phyloP scores from a whole-genome alignment of 2,888 invertebrate genomes.

The Marronus borbonicus region DNA sequence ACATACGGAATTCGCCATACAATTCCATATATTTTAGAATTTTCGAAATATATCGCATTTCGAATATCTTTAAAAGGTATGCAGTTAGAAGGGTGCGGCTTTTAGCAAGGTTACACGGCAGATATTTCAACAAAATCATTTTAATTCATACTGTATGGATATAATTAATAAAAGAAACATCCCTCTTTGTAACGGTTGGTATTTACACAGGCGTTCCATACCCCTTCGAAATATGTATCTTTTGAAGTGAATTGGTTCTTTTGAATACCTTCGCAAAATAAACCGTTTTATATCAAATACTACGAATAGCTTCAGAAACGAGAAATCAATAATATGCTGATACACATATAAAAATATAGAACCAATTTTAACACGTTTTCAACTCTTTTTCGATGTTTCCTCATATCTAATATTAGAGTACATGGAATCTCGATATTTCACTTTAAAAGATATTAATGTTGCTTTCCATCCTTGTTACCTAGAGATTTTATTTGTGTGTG shows the following conservation, averaged over 20 bases:
- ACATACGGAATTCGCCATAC: no score
- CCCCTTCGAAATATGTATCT: background rate
- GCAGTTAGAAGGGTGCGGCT: background rate
- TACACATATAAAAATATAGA: background rate
- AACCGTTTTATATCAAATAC: no score
- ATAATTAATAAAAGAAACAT: slow-evolving; percentile 19
- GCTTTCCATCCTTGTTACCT: no score
- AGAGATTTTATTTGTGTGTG: no score
- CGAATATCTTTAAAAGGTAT: background rate
- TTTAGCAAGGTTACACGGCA: no score
- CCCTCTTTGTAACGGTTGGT: background rate
- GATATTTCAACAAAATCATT: background rate
- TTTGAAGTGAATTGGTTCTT: slow-evolving; percentile 1
- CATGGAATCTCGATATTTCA: no score
- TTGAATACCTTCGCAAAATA: background rate
- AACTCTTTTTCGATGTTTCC: no score
- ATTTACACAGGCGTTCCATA: slow-evolving; percentile 4
- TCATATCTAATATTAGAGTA: no score
- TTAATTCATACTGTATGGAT: slow-evolving; percentile 11
- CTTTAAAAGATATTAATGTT: no score
- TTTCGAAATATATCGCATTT: background rate
- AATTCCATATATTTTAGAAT: slow-evolving; percentile 1
- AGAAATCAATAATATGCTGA: background rate
- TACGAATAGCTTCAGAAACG: no score
- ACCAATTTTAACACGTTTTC: no score